Evolutionary conservation across 1,140 invertebrate species (phyloP), one percentile per base, ranked within the genome.

Genomic region (Orchestia grillus): DNA sequence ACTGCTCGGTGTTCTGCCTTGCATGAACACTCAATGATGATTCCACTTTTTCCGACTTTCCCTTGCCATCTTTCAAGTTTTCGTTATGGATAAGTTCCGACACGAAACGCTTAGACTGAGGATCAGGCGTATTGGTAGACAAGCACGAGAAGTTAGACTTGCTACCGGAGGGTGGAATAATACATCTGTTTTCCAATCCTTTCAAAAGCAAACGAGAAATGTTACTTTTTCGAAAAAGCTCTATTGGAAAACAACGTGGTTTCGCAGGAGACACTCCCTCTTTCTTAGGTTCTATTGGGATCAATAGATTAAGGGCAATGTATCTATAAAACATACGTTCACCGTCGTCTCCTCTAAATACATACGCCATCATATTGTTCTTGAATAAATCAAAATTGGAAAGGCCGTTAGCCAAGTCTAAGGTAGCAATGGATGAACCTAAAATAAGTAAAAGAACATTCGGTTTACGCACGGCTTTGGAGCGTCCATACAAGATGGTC

Each of bases 291-390:
- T 94, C 92, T 44, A 94, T 47, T 40, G 41, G 92, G 4, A 40
- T 94, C 92, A 94, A 47, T 28, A n/a, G 11, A 47, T 45, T 45
- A 11, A 44, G 92, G 0, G 43, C 19, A 44, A 44, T 16, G 44
- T 94, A 94, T 40, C 92, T 44, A 45, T 94, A 94, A 47, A 94
- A 94, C 11, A 44, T 44, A n/a, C 92, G 92, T 36, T 94, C 92
- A 1, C 92, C 92, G 28, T 94, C 44, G 43, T 44, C 92, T 40
- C 44, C 92, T 47, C 44, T 94, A 40, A 94, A 45, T 6, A 94
- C 92, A 44, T 94, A 94, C 19, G 92, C 92, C 44, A 94, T 47
- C 92, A 94, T 94, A 47, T 94, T 94, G 41, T 45, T 45, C n/a
- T 47, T 94, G 19, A 94, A 47, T 6, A 94, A 44, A 47, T 94